phyloP scores from a whole-genome alignment of 1,140 invertebrate genomes.

The Magallana angulata region DNA sequence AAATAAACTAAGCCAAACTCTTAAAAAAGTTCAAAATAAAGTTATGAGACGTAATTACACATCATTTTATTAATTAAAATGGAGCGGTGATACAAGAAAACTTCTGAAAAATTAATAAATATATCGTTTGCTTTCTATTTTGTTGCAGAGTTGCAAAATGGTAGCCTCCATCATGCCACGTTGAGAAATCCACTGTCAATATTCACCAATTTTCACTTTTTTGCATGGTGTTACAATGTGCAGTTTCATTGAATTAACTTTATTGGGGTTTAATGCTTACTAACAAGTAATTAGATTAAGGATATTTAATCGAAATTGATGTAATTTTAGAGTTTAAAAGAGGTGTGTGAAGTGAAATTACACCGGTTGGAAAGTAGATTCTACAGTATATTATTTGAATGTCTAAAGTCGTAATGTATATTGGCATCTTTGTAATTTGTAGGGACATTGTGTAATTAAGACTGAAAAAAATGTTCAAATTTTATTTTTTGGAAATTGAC shows the following conservation, averaged over 20 bases:
- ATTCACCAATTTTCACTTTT: conserved; percentile 12
- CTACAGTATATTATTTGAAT: no score
- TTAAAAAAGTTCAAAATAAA: not conserved
- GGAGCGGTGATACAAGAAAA: not conserved
- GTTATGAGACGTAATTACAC: not conserved
- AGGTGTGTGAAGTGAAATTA: no score
- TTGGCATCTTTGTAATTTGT: no score
- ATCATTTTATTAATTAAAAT: no score
- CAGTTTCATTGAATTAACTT: not conserved
- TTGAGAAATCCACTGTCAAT: conserved; percentile 39
- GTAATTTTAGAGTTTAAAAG: no score
- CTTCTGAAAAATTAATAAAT: conserved; percentile 24
- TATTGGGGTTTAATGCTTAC: not conserved
- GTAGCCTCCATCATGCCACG: conserved; percentile 61
- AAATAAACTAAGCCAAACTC: not conserved
- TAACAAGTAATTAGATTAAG: no score
- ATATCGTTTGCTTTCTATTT: conserved; percentile 1
- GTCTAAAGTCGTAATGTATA: no score
- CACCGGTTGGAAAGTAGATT: no score
- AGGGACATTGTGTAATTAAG: no score
- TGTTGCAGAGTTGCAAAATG: conserved; percentile 55
- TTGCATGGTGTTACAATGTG: conserved; percentile 1
- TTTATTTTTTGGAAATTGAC: no score
- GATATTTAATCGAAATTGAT: no score
- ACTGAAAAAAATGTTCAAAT: no score